phyloP scores from a whole-genome alignment of 2,888 invertebrate genomes.

The Andrena praecox region DNA sequence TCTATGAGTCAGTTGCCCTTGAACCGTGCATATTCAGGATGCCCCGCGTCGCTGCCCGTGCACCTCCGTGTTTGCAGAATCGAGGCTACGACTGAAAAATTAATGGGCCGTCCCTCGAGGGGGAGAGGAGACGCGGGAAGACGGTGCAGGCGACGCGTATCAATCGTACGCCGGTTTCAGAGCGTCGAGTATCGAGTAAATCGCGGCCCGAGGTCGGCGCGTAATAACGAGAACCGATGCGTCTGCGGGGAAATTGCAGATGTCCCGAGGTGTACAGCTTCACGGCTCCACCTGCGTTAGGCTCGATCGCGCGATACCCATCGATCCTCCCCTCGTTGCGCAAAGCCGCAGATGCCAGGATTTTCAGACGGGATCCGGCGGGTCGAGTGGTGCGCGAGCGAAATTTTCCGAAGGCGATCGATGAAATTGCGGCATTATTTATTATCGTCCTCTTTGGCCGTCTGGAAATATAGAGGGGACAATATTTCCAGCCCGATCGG shows the following conservation, averaged over 20 bases:
- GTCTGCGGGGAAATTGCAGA: conserved; percentile 48
- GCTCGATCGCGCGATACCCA: conserved; percentile 52
- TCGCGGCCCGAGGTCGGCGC: conserved; percentile 6
- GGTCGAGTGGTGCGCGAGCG: neutral
- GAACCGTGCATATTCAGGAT: conserved; percentile 75
- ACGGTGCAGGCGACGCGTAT: neutral
- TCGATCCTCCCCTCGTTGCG: conserved; percentile 30
- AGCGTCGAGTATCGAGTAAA: conserved; percentile 14
- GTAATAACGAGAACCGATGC: conserved; percentile 17
- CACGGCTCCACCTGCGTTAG: conserved; percentile 57
- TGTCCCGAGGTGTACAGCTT: conserved; percentile 40
- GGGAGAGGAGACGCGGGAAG: neutral
- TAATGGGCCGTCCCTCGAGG: conserved; percentile 10
- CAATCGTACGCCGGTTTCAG: neutral
- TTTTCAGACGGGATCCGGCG: neutral
- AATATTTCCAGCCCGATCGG: conserved; percentile 26
- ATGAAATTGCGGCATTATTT: conserved; percentile 25
- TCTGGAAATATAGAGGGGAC: conserved; percentile 21
- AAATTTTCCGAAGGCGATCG: conserved; percentile 33
- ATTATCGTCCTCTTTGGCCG: conserved; percentile 20
- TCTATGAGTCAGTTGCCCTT: conserved; percentile 81
- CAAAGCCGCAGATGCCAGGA: conserved; percentile 17
- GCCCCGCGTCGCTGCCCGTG: conserved; percentile 49
- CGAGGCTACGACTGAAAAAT: conserved; percentile 51
- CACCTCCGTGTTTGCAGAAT: conserved; percentile 40